Evolutionary conservation across 2,113 vertebrate species (phyloP).

Genomic region (Pongo pygmaeus): DNA sequence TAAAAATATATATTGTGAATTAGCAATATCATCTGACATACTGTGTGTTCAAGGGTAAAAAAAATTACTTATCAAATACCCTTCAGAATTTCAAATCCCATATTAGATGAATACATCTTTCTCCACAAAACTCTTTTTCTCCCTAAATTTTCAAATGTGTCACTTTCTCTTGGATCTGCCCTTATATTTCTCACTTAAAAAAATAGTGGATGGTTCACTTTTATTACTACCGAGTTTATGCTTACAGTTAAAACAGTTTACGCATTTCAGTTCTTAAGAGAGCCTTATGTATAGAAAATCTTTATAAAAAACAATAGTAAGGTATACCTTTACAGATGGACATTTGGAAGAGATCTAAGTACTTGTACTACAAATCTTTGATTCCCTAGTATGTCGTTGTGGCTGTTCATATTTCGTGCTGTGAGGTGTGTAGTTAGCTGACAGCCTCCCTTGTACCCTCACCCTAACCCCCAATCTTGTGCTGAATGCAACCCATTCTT

Average conservation of each 20-base stretch:
- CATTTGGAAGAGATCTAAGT: neutral
- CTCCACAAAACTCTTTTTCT: neutral
- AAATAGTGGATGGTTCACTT: neutral
- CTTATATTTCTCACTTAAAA: neutral
- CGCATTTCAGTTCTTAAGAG: neutral
- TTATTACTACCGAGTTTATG: neutral
- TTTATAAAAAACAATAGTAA: neutral
- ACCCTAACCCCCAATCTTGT: accelerated
- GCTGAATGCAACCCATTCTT: neutral
- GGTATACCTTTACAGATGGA: neutral
- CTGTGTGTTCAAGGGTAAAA: neutral
- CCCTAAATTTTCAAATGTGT: neutral
- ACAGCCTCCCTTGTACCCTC: accelerated
- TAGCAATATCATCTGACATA: neutral
- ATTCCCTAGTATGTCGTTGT: neutral
- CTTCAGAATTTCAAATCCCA: neutral
- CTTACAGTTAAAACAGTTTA: neutral
- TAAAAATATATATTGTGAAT: neutral
- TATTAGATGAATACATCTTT: neutral
- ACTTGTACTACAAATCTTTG: neutral
- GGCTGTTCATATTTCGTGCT: neutral
- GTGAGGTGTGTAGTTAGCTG: neutral
- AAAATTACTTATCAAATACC: neutral
- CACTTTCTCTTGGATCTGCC: neutral
- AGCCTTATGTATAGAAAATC: neutral